Evolutionary conservation across 1,140 invertebrate genomes (phyloP), one percentile per base, ranked within the genome.

Genomic region (Saccostrea glomerata): DNA sequence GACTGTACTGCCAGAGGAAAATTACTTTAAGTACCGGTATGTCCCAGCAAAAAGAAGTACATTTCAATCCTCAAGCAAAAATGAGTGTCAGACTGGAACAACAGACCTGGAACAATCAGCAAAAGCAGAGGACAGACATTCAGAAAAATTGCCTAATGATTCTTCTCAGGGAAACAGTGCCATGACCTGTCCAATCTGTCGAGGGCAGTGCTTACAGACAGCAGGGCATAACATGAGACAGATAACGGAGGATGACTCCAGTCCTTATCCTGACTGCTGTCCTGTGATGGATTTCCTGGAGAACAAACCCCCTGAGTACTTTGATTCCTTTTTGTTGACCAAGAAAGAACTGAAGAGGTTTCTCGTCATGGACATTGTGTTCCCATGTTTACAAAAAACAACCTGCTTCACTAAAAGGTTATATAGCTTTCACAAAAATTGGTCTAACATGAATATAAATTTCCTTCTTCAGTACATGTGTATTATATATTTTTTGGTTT

Each of bases 371-470:
- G 98, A 99, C 93, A 97, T 99, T 91, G 97, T 98, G 87, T 96
- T 96, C 85, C 94, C 95, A 82, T 92, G 96, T 66, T 97, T 97
- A 15, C 96, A 92, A 89, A 97, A 97, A 91, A 97, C 97, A 5
- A 98, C 97, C 95, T 99, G 98, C 95, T 99, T 99, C 94, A 99
- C 98, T 17, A 96, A 96, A 93, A 94, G 94, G 95, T 95, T 92
- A 89, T 82, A 58, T 1, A 58, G 4, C 4, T 58, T 15, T 58
- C 13, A 1, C 2, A 15, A 15, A 58, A 6, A 20, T 60, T 5
- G 58, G 15, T 20, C 58, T 17, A 4, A 0, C 13, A 60, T 60
- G n/a, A 15, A 17, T 60, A 20, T 60, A 17, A 0, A 12, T 60
- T 20, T 20, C 15, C 13, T 20, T 60, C 5, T 60, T 60, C 3